Conservation (phyloP, 23 tunicate genomes). For the Trididemnum miniatum region DNA sequence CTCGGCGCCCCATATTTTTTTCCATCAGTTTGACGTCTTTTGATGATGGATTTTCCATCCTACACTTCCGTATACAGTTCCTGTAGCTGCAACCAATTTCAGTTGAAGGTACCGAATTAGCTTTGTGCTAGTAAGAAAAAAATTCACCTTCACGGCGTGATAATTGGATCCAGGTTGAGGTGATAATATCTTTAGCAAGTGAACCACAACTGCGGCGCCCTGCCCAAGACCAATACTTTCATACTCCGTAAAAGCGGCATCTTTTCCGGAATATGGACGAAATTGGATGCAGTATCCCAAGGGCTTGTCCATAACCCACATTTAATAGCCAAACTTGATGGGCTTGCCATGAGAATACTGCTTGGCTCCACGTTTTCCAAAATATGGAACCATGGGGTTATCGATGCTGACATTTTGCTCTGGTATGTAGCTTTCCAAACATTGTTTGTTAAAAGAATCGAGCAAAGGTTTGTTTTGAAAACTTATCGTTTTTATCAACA, state of each 20-base stretch:
- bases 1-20: too few relatives aligned
- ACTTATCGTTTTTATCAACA: constrained; percentile 4
- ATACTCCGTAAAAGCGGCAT: background rate
- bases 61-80: background rate
- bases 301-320: background rate
- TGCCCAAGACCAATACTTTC: background rate
- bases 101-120: background rate
- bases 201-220: constrained; percentile 7
- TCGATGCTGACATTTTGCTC: background rate
- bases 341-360: constrained; percentile 20
- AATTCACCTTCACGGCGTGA: background rate
- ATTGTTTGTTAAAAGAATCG: background rate
- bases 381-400: constrained; percentile 27
- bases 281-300: constrained; percentile 17
- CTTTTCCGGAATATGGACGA: constrained; percentile 8
- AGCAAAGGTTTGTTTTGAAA: constrained; percentile 8
- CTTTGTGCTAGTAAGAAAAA: background rate
- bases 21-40: too few relatives aligned
- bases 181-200: background rate
- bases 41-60: background rate
- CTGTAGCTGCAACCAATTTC: background rate
- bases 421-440: background rate
- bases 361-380: constrained; percentile 18
- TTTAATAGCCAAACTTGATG: background rate
- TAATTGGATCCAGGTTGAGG: background rate